Evolutionary conservation across 2,888 invertebrate species (phyloP).

Genomic region (Leptopterna dolabrata): DNA sequence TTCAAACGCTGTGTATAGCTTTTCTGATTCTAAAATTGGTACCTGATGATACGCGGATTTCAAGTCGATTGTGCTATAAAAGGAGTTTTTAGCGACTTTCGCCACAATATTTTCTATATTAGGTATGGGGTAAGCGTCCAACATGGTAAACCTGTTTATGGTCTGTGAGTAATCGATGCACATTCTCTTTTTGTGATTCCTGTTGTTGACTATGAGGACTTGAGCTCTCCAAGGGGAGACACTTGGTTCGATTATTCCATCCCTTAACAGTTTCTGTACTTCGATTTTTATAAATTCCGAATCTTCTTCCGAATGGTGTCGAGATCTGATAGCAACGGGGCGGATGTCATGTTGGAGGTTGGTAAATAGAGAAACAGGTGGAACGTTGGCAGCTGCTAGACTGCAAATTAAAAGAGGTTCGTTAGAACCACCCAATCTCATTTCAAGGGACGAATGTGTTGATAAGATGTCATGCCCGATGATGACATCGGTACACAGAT

Average conservation of each 20-base stretch:
- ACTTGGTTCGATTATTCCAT: conserved; percentile 29
- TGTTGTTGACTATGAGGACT: neutral
- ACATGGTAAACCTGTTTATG: neutral
- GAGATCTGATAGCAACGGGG: neutral
- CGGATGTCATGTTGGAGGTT: neutral
- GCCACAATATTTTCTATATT: neutral
- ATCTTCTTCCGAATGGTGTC: neutral
- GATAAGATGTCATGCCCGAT: conserved; percentile 45
- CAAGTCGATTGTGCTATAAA: neutral
- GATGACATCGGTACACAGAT: conserved; percentile 43
- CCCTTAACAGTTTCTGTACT: neutral
- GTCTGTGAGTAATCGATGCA: conserved; percentile 5
- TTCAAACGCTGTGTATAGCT: neutral
- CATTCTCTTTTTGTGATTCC: neutral
- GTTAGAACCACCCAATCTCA: conserved; percentile 21
- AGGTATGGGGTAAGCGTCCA: neutral
- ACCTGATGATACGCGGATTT: neutral
- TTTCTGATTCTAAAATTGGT: neutral
- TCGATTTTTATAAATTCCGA: neutral
- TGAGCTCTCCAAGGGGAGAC: neutral
- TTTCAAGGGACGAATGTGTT: conserved; percentile 29
- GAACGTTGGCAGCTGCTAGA: neutral
- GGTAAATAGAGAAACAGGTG: neutral
- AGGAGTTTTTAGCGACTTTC: neutral
- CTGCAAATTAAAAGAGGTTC: neutral